These are phyloP conservation scores for Poicephalus meyeri DNA, from an alignment of 2,113 vertebrate genomes.

Conservation along the genomic window DNA sequence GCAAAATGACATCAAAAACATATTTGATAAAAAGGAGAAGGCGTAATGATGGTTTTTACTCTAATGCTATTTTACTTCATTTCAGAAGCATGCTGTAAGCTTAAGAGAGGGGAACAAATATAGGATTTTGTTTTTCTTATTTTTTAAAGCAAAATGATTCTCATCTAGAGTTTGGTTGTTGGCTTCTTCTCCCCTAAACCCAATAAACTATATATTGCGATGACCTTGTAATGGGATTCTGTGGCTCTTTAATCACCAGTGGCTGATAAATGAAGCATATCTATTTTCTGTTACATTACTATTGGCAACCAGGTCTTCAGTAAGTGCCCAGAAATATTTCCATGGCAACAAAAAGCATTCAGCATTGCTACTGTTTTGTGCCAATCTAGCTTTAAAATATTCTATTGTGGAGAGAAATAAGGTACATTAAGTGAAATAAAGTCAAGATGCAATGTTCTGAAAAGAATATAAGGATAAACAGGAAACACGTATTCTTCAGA, in stretches of 20 bases:
- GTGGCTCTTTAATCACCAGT: constrained; percentile 73
- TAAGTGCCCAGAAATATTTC: constrained; percentile 80
- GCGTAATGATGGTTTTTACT: constrained; percentile 56
- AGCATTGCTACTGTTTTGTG: constrained; percentile 75
- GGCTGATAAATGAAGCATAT: constrained; percentile 78
- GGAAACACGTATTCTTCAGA: constrained; percentile 63
- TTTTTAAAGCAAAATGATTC: background rate
- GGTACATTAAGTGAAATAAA: constrained; percentile 78
- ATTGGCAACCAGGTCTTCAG: constrained; percentile 79
- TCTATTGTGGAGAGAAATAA: constrained; percentile 75
- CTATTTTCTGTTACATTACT: constrained; percentile 83
- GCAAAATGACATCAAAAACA: constrained; percentile 46
- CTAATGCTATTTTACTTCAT: constrained; percentile 13
- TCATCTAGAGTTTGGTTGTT: background rate
- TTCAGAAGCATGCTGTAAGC: background rate
- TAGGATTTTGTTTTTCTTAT: background rate
- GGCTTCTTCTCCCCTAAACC: background rate
- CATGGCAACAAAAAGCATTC: constrained; percentile 86
- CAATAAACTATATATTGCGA: constrained; percentile 63
- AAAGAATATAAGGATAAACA: constrained; percentile 75
- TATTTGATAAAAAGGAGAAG: constrained; percentile 49
- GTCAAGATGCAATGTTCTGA: constrained; percentile 72
- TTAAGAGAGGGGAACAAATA: background rate
- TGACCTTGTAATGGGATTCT: constrained; percentile 65
- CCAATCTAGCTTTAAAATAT: constrained; percentile 82